These are phyloP conservation scores for Calcarius lapponicus DNA, from an alignment of 2,797 vertebrate genomes.

Conservation along the genomic window DNA sequence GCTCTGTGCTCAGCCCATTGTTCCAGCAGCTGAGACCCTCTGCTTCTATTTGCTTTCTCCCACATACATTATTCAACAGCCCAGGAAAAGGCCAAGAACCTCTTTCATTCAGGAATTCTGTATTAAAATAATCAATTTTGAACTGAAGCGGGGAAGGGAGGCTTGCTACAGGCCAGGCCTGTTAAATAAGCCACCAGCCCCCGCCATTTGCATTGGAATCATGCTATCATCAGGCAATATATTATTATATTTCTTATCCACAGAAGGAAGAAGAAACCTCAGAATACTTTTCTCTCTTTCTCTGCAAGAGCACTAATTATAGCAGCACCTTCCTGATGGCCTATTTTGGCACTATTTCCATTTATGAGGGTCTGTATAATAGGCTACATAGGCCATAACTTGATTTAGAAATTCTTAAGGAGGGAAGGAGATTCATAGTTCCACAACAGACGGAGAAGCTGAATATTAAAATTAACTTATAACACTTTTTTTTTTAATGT, in stretches of 20 bases:
- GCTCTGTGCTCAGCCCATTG: conserved; percentile 94
- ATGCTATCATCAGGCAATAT: conserved; percentile 71
- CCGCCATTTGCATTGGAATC: conserved; percentile 77
- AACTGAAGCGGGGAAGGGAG: conserved; percentile 79
- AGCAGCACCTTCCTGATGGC: background rate
- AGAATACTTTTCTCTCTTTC: background rate
- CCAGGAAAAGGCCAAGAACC: conserved; percentile 96
- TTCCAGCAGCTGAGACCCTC: conserved; percentile 93
- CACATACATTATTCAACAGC: conserved; percentile 99
- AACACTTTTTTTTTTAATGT: background rate
- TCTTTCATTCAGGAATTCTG: conserved; percentile 92
- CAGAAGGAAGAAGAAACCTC: conserved; percentile 2
- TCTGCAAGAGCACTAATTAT: background rate
- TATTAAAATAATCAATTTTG: conserved; percentile 88
- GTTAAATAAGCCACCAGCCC: conserved; percentile 80
- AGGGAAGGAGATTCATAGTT: background rate
- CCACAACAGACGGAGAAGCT: background rate
- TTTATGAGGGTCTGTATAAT: background rate
- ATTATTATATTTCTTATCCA: conserved; percentile 71
- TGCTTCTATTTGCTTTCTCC: conserved; percentile 99
- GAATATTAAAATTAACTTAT: background rate
- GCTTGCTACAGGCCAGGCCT: conserved; percentile 76
- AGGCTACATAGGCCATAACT: background rate
- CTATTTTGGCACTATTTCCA: background rate
- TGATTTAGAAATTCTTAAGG: background rate